These are phyloP conservation scores for Papilio elwesi DNA, from an alignment of 2,888 invertebrate genomes.

Conservation along the genomic window DNA sequence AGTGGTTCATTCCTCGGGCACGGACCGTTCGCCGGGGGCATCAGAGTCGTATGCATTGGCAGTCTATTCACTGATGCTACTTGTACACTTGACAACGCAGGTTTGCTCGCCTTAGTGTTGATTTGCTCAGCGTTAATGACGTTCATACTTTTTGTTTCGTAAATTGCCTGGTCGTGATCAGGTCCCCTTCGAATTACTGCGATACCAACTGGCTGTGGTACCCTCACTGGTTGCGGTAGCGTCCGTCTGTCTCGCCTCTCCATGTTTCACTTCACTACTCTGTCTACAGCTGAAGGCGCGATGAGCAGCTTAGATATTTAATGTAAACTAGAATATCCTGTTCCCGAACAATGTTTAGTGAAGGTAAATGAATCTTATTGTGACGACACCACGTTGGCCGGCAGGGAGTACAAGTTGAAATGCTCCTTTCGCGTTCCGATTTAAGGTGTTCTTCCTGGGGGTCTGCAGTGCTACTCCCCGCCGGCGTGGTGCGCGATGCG, in stretches of 20 bases:
- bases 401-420: background rate
- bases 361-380: background rate
- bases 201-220: background rate
- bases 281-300: no score
- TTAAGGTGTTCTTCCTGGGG: background rate
- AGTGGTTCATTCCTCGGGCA: slow-evolving; percentile 20
- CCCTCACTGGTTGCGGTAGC: background rate
- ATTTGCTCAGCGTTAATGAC: background rate
- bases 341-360: background rate
- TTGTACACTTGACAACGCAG: background rate
- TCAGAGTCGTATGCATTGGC: slow-evolving; percentile 11
- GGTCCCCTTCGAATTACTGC: slow-evolving; percentile 1
- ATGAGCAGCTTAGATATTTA: background rate
- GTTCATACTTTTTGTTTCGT: background rate
- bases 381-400: background rate
- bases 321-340: background rate
- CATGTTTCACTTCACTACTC: background rate
- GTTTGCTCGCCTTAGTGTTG: background rate
- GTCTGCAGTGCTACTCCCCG: background rate
- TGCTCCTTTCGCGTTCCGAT: background rate
- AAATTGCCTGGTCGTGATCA: background rate
- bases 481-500: slow-evolving; percentile 9
- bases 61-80: background rate
- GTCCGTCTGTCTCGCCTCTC: background rate
- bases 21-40: slow-evolving; percentile 15